Base-by-base conservation (phyloP, 2,113 vertebrate species). In the Ifrita kowaldi region DNA sequence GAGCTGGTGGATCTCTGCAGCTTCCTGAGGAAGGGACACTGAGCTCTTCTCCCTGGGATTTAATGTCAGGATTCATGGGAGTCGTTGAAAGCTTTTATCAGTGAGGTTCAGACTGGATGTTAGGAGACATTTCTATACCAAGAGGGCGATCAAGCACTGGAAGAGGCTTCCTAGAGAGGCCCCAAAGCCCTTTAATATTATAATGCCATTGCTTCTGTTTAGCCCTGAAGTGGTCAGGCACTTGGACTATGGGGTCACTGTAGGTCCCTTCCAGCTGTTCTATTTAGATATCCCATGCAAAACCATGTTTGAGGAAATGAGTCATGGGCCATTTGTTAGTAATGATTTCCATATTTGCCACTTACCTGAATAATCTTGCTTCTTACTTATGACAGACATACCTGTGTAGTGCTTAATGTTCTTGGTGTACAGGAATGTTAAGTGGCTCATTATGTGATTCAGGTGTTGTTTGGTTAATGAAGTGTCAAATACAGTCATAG, bases 381-480 rank as follows among this genome's bases (percentile, higher is more conserved):
- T 64, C 50, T 30, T 39, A 30, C 26, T 39, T n/a, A 2, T 9
- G n/a, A 4, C 37, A 9, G 22, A 3, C 44, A 15, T 5, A 9
- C 16, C 26, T 57, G 46, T 28, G 50, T 21, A 11, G 28, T 24
- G 68, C 37, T 18, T 59, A n/a, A 16, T 41, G 17, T 12, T 87
- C 30, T 50, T 3, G 0, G 19, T 13, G 3, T 14, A 3, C 41
- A 41, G 7, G 11, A 7, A 3, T 1, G 6, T 33, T 30, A 24
- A 5, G 18, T 35, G 11, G 53, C 27, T 84, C 30, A 7, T 46
- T 3, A 2, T 30, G 13, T 2, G 6, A 37, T 35, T 87, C 80
- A 41, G 33, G 8, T 44, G 27, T 50, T 17, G 37, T 71, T 56
- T 18, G 42, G 15, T 44, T 75, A 24, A 44, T 52, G 47, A 23